phyloP scores from a whole-genome alignment of 2,797 vertebrate genomes.

The Danio aesculapii region DNA sequence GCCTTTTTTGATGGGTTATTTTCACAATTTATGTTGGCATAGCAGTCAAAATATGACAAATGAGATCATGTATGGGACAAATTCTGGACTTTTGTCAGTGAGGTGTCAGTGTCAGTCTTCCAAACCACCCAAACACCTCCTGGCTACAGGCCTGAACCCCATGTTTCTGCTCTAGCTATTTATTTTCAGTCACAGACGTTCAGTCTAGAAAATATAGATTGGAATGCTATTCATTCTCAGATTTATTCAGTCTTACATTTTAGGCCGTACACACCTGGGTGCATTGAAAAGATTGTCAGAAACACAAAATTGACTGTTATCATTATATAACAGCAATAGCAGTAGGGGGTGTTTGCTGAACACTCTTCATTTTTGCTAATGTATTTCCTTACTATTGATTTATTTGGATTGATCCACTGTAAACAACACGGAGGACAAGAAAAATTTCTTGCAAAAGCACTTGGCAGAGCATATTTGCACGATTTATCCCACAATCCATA shows the following conservation, averaged over 20 bases:
- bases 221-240: neutral
- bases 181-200: neutral
- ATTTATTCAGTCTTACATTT: neutral
- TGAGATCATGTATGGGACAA: too few species aligned
- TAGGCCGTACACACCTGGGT: neutral
- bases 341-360: neutral
- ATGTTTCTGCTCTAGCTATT: neutral
- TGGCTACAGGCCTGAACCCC: neutral
- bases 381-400: neutral
- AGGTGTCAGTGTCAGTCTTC: too few species aligned
- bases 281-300: neutral
- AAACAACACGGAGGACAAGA: neutral
- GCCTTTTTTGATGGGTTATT: too few species aligned
- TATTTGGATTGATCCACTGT: neutral
- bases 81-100: too few species aligned
- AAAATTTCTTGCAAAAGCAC: neutral
- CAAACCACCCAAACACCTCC: too few species aligned
- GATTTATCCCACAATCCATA: constrained; percentile 4
- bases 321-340: neutral
- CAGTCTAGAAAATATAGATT: neutral
- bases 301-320: neutral
- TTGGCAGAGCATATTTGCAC: neutral
- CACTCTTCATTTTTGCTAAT: neutral
- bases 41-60: too few species aligned
- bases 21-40: too few species aligned